phyloP scores from a whole-genome alignment of 2,888 invertebrate species.

The Eupithecia inturbata region DNA sequence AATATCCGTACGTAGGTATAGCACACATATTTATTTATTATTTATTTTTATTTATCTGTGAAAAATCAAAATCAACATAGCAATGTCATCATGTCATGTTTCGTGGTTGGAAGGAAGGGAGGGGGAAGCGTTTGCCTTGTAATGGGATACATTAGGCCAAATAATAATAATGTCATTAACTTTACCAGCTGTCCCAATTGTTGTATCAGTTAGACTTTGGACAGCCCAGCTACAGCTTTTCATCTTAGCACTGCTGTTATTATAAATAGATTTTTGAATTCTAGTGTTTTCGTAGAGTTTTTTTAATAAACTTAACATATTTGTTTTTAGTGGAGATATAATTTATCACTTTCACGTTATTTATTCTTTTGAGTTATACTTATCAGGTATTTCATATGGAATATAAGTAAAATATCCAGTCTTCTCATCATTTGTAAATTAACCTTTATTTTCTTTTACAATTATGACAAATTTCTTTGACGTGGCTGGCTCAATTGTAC shows the following conservation, averaged over 20 bases:
- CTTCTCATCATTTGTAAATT: too few species aligned
- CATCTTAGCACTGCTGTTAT: too few species aligned
- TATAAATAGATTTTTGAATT: too few species aligned
- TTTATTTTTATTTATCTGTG: too few species aligned
- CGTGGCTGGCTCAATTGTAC: neutral
- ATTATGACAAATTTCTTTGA: neutral
- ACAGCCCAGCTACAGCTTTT: too few species aligned
- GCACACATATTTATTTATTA: neutral
- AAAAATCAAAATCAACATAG: neutral
- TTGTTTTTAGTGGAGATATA: conserved; percentile 12
- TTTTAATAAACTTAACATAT: conserved; percentile 1
- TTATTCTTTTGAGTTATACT: neutral
- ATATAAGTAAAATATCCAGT: too few species aligned
- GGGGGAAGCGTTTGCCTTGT: neutral
- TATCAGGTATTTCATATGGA: neutral
- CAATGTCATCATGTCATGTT: neutral
- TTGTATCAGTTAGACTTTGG: neutral
- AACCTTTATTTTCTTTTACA: too few species aligned
- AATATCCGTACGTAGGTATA: conserved; percentile 40
- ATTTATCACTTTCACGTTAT: neutral
- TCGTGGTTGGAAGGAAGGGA: too few species aligned
- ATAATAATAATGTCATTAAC: neutral
- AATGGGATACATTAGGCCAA: neutral
- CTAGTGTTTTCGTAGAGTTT: too few species aligned
- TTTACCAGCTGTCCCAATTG: neutral